Base-by-base conservation (phyloP, 1,140 invertebrate genomes). In the Penaeus vannamei region DNA sequence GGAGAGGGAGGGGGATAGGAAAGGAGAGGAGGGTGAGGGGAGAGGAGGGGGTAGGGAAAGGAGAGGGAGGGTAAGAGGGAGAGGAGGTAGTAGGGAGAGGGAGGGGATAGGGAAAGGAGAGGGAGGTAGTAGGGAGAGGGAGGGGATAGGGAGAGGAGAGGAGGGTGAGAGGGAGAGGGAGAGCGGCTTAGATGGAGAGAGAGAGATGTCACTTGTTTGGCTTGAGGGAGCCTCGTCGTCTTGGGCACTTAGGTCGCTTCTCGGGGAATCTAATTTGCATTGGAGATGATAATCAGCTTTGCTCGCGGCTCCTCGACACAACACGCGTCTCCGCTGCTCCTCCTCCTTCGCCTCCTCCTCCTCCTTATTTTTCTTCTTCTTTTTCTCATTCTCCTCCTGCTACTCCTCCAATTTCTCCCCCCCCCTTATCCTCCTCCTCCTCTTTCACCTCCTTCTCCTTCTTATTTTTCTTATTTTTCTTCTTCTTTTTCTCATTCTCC, bases 271-370 rank as follows among this genome's bases (percentile, higher is more conserved):
- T 89, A 89, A 89, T 89, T 89, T 89, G 87, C 87, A 89, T 89
- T 89, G 81, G 64, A 89, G 87, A 89, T 89, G 87, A 79, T 89
- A 89, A 89, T 89, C 87, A 89, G 87, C 87, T 89, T 89, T 89
- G 53, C 81, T 85, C n/a, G 46, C 66, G 66, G 82, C 66, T 89
- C 69, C 32, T 59, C 53, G 46, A 62, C 81, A 59, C 53, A 26
- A 60, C 42, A 53, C 53, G 1, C 53, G 29, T 62, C 46, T 83
- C 81, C 20, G 42, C 23, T 82, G 12, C 64, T 46, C 64, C 64
- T 85, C 84, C 84, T 85, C 61, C 82, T 32, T 36, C 82, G 22
- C 36, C 60, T 61, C 36, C 82, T 61, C 36, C 32, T 23, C 61
- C 26, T 64, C 82, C 61, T 42, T 53, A 12, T 53, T 14, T 53